Base-by-base conservation (phyloP, 1,140 invertebrate genomes). In the Helicoverpa zea region DNA sequence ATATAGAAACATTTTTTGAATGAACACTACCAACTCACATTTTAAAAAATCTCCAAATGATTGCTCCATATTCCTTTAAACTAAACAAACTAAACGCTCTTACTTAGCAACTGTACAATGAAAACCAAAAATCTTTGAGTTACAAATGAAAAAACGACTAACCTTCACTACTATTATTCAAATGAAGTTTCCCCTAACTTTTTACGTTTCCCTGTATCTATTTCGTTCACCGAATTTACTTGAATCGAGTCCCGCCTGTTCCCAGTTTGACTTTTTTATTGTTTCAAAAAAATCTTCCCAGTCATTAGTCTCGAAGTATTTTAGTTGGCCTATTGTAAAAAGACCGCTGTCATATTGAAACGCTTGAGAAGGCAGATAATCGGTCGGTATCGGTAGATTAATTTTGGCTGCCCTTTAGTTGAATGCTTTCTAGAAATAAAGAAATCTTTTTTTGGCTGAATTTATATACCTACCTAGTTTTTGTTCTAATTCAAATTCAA, bases 241-340 rank as follows among this genome's bases (percentile, higher is more conserved):
- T n/a, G 63, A 43, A 64, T 43, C 29, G 49, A 51, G 68, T 14
- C 68, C 49, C 68, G 47, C 68, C 68, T 16, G 18, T 72, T 72
- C 23, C 47, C 49, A 72, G 49, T 72, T 54, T 29, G 5, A 7
- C 7, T 43, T 43, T 64, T 64, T 61, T 64, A 11, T 5, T 54
- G 1, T 18, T 18, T 11, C 14, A 51, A 72, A 70, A 72, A 72
- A 72, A 23, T 23, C 47, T 72, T 72, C 52, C 13, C 13, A 72
- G 68, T 72, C 68, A 72, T 72, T 72, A 72, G 68, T n/a, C 68
- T 29, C 49, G 18, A n/a, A 1, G 4, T 52, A 52, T 16, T 72
- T 30, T 54, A 72, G 49, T 52, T 29, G 7, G 47, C 23, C 49
- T 72, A 72, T 72, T 72, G 68, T 72, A 72, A 54, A 51, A 54